Evolutionary conservation across 2,797 vertebrate species (phyloP).

Genomic region (Arrhamphus sclerolepis): DNA sequence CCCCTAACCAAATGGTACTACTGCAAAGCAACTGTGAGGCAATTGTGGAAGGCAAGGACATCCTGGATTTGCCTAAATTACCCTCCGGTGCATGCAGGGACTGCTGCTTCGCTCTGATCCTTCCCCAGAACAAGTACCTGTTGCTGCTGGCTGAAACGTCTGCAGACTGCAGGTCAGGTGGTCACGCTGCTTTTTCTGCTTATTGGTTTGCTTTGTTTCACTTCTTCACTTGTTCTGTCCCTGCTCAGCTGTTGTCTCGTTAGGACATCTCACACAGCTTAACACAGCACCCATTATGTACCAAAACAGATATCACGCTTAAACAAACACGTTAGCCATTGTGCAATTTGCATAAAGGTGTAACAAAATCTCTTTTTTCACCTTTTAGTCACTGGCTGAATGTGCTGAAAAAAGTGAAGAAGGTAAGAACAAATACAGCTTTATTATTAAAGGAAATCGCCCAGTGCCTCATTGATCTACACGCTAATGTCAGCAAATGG

Average conservation of each 20-base stretch:
- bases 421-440: conserved; percentile 67
- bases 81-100: conserved; percentile 77
- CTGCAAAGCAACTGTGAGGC: conserved; percentile 78
- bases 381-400: conserved; percentile 83
- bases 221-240: too few relatives aligned
- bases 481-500: too few relatives aligned
- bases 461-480: not conserved
- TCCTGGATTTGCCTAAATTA: conserved; percentile 81
- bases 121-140: conserved; percentile 79
- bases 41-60: conserved; percentile 82
- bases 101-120: conserved; percentile 83
- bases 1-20: conserved; percentile 78
- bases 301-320: not conserved
- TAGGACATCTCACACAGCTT: not conserved
- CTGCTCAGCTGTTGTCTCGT: not conserved
- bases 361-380: conserved; percentile 5
- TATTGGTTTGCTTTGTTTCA: not conserved
- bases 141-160: conserved; percentile 78
- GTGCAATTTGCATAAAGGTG: not conserved
- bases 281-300: not conserved
- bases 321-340: conserved; percentile 4
- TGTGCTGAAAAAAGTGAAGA: conserved; percentile 82
- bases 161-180: conserved; percentile 80
- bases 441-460: not conserved
- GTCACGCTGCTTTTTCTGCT: not conserved